Percentiles rank a stretch among this genome's conserved stretches.
Conservation (phyloP, 2,888 invertebrate genomes). For the Brachyptera risi region DNA sequence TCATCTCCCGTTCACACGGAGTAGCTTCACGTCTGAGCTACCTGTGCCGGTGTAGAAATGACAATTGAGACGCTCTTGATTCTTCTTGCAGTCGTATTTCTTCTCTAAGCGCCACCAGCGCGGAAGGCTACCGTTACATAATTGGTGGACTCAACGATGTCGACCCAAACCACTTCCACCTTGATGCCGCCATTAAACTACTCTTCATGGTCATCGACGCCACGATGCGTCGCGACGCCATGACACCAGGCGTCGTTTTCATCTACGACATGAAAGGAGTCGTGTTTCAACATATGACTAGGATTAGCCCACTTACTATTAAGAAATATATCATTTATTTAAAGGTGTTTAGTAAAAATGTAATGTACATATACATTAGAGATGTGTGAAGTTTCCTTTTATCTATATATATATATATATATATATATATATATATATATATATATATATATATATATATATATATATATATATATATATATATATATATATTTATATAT, state of each 20-base stretch:
- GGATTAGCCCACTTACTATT: constrained; percentile 31
- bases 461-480: not conserved
- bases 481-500: not conserved
- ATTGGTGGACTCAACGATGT: constrained; percentile 20
- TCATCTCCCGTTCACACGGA: too few relatives aligned
- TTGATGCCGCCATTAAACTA: constrained; percentile 35
- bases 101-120: not conserved
- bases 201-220: constrained; percentile 35
- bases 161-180: constrained; percentile 29
- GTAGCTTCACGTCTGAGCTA: too few relatives aligned
- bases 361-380: too few relatives aligned
- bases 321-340: constrained; percentile 35
- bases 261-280: constrained; percentile 34
- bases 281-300: constrained; percentile 32
- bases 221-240: constrained; percentile 28
- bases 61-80: too few relatives aligned
- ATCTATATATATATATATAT: not conserved
- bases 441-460: not conserved
- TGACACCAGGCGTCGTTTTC: constrained; percentile 34
- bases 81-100: not conserved
- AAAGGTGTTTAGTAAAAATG: constrained; percentile 27
- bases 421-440: not conserved
- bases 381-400: too few relatives aligned
- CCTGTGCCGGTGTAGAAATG: too few relatives aligned
- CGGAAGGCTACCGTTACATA: constrained; percentile 6